Evolutionary conservation across 2,113 vertebrate genomes (phyloP), one percentile per base, ranked within the genome.

Genomic region (Pedetes capensis): DNA sequence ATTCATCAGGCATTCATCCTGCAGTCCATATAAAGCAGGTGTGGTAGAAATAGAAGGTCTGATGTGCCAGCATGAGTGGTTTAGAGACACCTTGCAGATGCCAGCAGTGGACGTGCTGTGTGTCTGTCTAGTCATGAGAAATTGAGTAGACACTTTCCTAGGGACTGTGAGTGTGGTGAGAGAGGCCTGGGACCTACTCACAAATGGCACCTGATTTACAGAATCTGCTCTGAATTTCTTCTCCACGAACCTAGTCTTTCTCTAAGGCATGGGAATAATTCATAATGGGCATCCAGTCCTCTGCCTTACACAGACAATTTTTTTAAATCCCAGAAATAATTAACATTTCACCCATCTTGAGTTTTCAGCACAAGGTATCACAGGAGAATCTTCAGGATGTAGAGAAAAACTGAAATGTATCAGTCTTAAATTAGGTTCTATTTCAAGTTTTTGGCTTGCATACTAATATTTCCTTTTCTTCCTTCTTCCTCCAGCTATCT

Each of bases 401-500:
- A 93, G 85, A 88, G 63, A 85, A 93, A 95, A 87, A 20, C 49
- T 72, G 66, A 87, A 85, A 64, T 84, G 6, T 83, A 63, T 76
- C 71, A 59, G n/a, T 82, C 59, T 93, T 57, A 8, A 87, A 53
- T 92, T 91, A 78, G 16, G 34, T 75, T 44, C 51, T 69, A 68
- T 68, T 87, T 91, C 22, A 82, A 78, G 42, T 81, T 95, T 96
- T 95, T 94, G 88, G 83, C 79, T 69, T 93, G 78, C 49, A 57
- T 87, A 83, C 85, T 97, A 95, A 97, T 91, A 51, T 61, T 83
- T 83, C 20, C 12, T 53, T 97, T n/a, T 97, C 61, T 98, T 80
- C 93, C 80, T 92, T 93, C 74, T 91, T 94, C 82, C 81, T 95
- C 79, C 89, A 99, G 99, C 98, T 99, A 99, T 98, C 98, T 99